Evolutionary conservation across 2,888 invertebrate species (phyloP), one percentile per base, ranked within the genome.

Genomic region (Miltochrista miniata): DNA sequence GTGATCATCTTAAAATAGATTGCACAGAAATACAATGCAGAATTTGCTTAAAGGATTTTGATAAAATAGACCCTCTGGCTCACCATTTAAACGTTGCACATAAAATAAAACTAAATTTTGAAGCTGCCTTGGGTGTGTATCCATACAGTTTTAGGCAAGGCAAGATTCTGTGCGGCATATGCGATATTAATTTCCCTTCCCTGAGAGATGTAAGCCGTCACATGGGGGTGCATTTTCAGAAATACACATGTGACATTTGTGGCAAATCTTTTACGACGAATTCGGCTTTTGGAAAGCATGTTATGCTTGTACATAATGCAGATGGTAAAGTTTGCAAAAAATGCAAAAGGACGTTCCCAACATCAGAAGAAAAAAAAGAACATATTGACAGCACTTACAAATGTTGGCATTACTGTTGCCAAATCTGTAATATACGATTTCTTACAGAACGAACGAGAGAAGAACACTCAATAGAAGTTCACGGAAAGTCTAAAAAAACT

Each of bases 181-280:
- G 90, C 48, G 59, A 74, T 1, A 64, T 70, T 40, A 85, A 83
- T 59, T 54, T 85, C 39, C 79, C 88, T 0, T 70, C 81, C 0
- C 54, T 90, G 4, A 75, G 71, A 0, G 83, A 80, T 11, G 66
- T 90, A 0, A 79, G 81, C 42, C 71, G 85, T 3, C 90, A 90
- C 43, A 89, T 85, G 47, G 2, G 13, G 1, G 57, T 80, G 0
- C 90, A 90, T 61, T 90, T 81, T 36, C 72, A 73, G 24, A 80
- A 78, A 15, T 84, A 70, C 40, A 85, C 86, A 0, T 90, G 90
- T 45, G 88, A 90, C 36, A n/a, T n/a, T n/a, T n/a, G n/a, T n/a
- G n/a, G n/a, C n/a, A n/a, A n/a, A n/a, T n/a, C n/a, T n/a, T n/a
- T n/a, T n/a, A n/a, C n/a, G n/a, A n/a, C n/a, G n/a, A n/a, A n/a